Conservation (phyloP, 1,140 invertebrate species). For the Ericerus pela region DNA sequence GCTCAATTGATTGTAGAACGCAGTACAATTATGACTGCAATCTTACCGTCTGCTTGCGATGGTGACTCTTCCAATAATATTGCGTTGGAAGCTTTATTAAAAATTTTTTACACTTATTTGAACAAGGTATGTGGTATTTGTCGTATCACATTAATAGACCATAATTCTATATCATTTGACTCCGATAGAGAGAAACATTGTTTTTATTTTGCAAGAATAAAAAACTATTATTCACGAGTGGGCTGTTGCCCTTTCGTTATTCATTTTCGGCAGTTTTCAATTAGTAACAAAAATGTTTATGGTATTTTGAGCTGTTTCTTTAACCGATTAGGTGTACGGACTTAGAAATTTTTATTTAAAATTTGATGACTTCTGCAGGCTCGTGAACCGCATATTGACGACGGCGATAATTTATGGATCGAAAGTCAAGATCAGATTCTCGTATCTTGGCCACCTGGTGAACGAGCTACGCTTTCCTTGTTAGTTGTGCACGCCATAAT, state of each 20-base stretch:
- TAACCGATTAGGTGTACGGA: no score
- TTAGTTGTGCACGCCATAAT: constrained; percentile 86
- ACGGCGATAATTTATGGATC: constrained; percentile 26
- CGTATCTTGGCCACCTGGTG: constrained; percentile 70
- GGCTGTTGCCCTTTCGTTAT: no score
- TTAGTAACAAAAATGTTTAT: no score
- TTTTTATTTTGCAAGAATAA: no score
- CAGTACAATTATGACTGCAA: constrained; percentile 69
- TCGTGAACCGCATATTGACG: constrained; percentile 34
- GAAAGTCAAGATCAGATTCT: constrained; percentile 47
- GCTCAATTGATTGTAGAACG: constrained; percentile 84
- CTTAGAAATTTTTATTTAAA: constrained; percentile 14
- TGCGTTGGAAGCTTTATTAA: constrained; percentile 59
- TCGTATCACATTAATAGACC: constrained; percentile 15
- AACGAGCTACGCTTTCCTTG: constrained; percentile 70
- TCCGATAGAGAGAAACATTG: no score
- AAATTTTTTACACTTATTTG: constrained; percentile 62
- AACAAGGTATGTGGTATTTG: constrained; percentile 38
- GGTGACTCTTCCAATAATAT: constrained; percentile 36
- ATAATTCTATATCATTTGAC: no score
- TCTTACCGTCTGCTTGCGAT: constrained; percentile 49
- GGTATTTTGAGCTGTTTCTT: no score
- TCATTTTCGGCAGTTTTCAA: no score
- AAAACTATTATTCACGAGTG: no score
- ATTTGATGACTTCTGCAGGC: no score